Evolutionary conservation across 2,888 invertebrate genomes (phyloP).

Genomic region (Melipona bicolor): DNA sequence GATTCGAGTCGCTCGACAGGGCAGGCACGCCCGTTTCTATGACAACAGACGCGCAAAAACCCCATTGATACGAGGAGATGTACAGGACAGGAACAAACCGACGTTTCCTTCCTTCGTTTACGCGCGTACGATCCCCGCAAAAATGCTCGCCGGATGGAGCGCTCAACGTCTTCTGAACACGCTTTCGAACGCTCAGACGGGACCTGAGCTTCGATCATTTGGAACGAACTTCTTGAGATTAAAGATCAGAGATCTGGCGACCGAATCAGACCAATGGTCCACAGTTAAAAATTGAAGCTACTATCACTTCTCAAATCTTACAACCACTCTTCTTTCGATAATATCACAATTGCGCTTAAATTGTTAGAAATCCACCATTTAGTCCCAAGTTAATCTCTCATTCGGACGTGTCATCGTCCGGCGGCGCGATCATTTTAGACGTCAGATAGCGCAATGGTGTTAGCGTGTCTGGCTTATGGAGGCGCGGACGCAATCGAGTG

Average conservation of each 20-base stretch:
- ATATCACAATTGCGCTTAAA: not conserved
- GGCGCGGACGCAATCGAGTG: constrained; percentile 3
- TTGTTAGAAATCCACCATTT: not conserved
- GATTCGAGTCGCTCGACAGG: constrained; percentile 52
- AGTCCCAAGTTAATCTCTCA: not conserved
- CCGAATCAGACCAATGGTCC: not conserved
- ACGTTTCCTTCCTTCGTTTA: constrained; percentile 39
- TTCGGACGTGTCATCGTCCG: not conserved
- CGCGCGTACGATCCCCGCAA: constrained; percentile 39
- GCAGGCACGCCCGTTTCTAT: constrained; percentile 74
- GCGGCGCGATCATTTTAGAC: not conserved
- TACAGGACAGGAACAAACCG: constrained; percentile 41
- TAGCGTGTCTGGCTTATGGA: constrained; percentile 12
- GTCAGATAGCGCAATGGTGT: constrained; percentile 4
- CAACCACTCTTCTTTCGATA: too few relatives aligned
- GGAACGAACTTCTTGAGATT: not conserved
- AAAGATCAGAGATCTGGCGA: too few relatives aligned
- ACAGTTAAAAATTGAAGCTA: not conserved
- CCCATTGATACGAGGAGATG: constrained; percentile 73
- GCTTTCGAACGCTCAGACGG: not conserved
- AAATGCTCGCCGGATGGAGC: constrained; percentile 26
- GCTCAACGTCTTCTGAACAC: not conserved
- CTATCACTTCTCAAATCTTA: too few relatives aligned
- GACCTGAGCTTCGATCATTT: not conserved
- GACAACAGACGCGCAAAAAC: constrained; percentile 81